Conservation (phyloP, 1,140 invertebrate species). For the Drosophila busckii region DNA sequence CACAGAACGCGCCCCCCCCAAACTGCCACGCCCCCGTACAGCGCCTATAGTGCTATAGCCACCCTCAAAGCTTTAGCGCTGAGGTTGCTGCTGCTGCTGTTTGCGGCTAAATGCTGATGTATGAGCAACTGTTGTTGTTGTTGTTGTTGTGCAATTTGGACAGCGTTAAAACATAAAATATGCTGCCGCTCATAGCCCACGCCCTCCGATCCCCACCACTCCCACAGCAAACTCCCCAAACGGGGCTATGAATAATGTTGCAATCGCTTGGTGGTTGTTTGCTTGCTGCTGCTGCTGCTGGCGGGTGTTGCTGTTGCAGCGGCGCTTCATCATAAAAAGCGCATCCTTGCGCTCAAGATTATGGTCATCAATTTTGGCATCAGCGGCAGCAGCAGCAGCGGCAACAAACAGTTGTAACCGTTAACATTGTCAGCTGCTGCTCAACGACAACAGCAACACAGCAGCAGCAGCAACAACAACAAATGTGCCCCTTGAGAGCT, state of each 20-base stretch:
- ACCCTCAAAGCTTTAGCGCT: conserved; percentile 24
- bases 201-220: conserved; percentile 7
- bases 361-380: conserved; percentile 78
- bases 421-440: conserved; percentile 59
- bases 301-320: conserved; percentile 43
- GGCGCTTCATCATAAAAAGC: conserved; percentile 73
- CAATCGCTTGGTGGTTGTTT: conserved; percentile 58
- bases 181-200: conserved; percentile 55
- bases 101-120: conserved; percentile 72
- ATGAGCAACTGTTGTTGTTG: conserved; percentile 38
- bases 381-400: conserved; percentile 33
- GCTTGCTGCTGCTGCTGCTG: conserved; percentile 27
- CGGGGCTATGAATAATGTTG: conserved; percentile 68
- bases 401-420: conserved; percentile 66
- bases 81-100: conserved; percentile 25
- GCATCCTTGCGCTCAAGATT: conserved; percentile 73
- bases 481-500: conserved; percentile 67
- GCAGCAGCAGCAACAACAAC: conserved; percentile 39
- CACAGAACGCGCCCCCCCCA: conserved; percentile 13
- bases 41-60: neutral
- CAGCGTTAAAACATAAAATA: conserved; percentile 78
- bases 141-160: conserved; percentile 60
- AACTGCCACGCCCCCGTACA: neutral
- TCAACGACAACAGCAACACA: conserved; percentile 3
- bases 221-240: neutral